Base-by-base conservation (phyloP, 2,888 invertebrate species). In the Eilema griseolum region DNA sequence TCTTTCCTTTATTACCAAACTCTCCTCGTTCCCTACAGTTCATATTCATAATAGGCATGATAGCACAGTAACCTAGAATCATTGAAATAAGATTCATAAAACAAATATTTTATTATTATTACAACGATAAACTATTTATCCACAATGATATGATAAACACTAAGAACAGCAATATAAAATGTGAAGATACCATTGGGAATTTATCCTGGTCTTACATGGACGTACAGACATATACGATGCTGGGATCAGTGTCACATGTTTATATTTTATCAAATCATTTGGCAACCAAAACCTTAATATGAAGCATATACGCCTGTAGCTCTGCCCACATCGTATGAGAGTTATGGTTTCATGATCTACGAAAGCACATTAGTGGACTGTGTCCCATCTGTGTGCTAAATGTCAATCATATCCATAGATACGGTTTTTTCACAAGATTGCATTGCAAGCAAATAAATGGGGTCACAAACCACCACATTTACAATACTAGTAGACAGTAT, bases 31-130 rank as follows among this genome's bases (percentile, higher is more conserved):
- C 20, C 46, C 20, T 46, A 7, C 46, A 46, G 20, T 46, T 20
- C 52, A n/a, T 52, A 52, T 52, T 52, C 8, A 52, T 52, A 52
- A 52, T 52, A 52, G n/a, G 52, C n/a, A 52, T 52, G 52, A 52
- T 52, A 10, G 10, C 10, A 52, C 46, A 20, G 46, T 20, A 20
- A 46, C 20, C 46, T n/a, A 20, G 52, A 8, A 52, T 8, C 2
- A 10, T n/a, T 10, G 10, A 52, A 52, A n/a, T 52, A 8, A 8
- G 8, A n/a, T 8, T n/a, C n/a, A 46, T 0, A 46, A 41, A 4
- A 46, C 16, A 20, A 7, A 46, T 4, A 20, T 20, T 20, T 20
- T 2, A 46, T 1, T 46, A 46, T 16, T 46, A 7, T 20, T 20
- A 46, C 7, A 46, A 41, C 3, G 1, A 20, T 0, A 41, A 41